Evolutionary conservation across 2,888 invertebrate species (phyloP), one percentile per base, ranked within the genome.

Genomic region (Ectemnius cavifrons): DNA sequence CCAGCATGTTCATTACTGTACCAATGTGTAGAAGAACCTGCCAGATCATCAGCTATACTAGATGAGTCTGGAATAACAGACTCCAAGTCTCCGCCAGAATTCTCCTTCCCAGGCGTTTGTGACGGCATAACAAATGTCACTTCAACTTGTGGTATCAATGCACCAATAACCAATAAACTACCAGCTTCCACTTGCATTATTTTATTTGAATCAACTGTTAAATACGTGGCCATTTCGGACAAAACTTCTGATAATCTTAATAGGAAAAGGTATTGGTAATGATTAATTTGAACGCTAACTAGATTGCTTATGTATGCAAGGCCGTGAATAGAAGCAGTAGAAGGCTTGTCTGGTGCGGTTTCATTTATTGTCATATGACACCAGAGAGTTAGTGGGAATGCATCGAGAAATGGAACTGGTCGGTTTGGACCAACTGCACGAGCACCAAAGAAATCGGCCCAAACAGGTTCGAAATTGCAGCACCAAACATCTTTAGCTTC

Each of bases 401-500:
- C 95, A 90, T 97, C 97, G 37, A 97, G 91, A 87, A 97, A 94
- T 2, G 97, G 95, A 78, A 96, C 95, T 0, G 96, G 94, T 85
- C 94, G 94, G 87, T 93, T 94, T 71, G 93, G 93, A 1, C 95
- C 95, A 28, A 94, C 92, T 0, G 96, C 96, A 37, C 96, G 93
- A 0, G 96, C 96, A 5, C 97, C 97, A 76, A 95, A 93, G 90
- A 98, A 98, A 91, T 98, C 98, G 13, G 96, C 95, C 98, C 98
- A 98, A 65, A 98, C 93, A 0, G 98, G 98, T 89, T 98, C 98
- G 57, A 96, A 93, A 83, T 94, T 93, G 14, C 97, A 93, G 89
- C 96, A 97, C 96, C 98, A 98, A 13, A 98, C 94, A 84, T 96
- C 95, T 80, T 96, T 94, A n/a, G 95, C 94, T 89, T 97, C 97